Evolutionary conservation across 1,140 invertebrate species (phyloP).

Genomic region (Drosophila lacteicornis): DNA sequence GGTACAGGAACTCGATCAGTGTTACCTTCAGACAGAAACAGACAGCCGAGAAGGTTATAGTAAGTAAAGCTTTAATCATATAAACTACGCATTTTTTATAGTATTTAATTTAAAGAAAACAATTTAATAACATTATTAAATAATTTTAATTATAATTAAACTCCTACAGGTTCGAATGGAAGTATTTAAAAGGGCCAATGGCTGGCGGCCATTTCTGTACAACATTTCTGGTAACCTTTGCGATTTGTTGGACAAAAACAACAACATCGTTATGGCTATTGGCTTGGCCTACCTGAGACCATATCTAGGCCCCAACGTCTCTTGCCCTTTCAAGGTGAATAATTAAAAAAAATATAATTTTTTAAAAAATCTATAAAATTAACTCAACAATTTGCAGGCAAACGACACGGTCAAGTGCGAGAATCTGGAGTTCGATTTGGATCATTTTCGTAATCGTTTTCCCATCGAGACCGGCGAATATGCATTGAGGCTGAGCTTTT

Average conservation of each 20-base stretch:
- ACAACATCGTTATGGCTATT: slow-evolving; percentile 5
- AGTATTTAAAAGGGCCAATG: slow-evolving; percentile 20
- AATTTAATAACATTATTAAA: neutral
- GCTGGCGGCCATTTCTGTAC: too few species aligned
- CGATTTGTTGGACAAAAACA: slow-evolving; percentile 1
- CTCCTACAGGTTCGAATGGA: slow-evolving; percentile 17
- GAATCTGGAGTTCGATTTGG: slow-evolving; percentile 9
- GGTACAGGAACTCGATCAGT: slow-evolving; percentile 22
- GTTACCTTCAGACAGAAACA: neutral
- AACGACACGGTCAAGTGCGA: neutral
- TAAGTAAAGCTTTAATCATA: neutral
- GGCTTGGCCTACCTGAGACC: slow-evolving; percentile 11
- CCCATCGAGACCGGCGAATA: slow-evolving; percentile 28
- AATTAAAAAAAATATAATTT: too few species aligned
- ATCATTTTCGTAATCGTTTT: slow-evolving; percentile 17
- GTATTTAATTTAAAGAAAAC: too few species aligned
- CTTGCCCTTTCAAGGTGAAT: slow-evolving; percentile 9
- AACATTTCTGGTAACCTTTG: slow-evolving; percentile 1
- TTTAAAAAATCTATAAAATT: neutral
- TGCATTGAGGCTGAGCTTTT: slow-evolving; percentile 13
- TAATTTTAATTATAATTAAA: neutral
- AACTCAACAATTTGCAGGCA: neutral
- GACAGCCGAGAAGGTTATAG: neutral
- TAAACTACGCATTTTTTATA: neutral
- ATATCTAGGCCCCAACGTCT: neutral